Evolutionary conservation across 2,797 vertebrate species (phyloP), one percentile per base, ranked within the genome.

Genomic region (Synanceia verrucosa): DNA sequence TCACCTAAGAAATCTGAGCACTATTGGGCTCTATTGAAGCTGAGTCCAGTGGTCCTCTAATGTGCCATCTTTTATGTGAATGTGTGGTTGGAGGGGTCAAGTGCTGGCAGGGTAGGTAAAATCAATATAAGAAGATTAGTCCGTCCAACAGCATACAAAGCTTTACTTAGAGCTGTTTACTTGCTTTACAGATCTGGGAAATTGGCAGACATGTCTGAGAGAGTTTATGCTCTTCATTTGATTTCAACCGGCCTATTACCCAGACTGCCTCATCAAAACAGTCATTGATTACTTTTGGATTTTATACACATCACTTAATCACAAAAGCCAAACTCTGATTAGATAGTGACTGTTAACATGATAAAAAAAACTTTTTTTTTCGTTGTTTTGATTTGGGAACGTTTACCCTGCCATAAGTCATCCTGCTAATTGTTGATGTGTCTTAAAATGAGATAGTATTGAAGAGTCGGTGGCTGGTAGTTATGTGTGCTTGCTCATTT

Each of bases 111-210:
- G 11, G 18, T 53, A 63, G 71, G 58, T 84, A 33, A 55, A 81
- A 84, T 89, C 84, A 82, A 85, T 88, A 46, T 21, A 50, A 74
- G 58, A 41, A 71, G 82, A 89, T 86, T 56, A 73, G 55, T 65
- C 68, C 46, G 39, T 34, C 77, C 52, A 69, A 14, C 63, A 47
- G 78, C 75, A 83, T 60, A 71, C 44, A 65, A 68, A 85, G 55
- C 77, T 62, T 79, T 34, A 76, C 75, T 88, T 80, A 78, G 41
- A 59, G 44, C 52, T 64, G 65, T 84, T 88, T 81, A 68, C 73
- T 81, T 3, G 44, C 67, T 78, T 78, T 57, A 76, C 26, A 73
- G 63, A 83, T 62, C 46, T 67, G 48, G 46, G 64, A 71, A 71
- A 79, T 68, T 81, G 76, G 65, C 43, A 51, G 61, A 66, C 43